phyloP scores from a whole-genome alignment of 2,113 vertebrate genomes.

The Orientallactaga bullata region DNA sequence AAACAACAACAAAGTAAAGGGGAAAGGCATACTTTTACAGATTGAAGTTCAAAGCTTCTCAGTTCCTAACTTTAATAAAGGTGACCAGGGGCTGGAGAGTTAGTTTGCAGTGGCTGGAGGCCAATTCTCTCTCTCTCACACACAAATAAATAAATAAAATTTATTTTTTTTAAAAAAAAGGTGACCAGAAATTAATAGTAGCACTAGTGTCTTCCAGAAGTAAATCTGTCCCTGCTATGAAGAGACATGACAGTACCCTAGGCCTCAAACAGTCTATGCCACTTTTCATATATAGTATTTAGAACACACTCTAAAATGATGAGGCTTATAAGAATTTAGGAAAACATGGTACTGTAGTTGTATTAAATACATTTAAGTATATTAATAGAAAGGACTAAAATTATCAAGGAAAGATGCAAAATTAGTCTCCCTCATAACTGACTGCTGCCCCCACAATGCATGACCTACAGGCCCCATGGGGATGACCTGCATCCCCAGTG shows the following conservation, averaged over 20 bases:
- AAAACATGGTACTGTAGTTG: neutral
- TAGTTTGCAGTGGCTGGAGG: too few species aligned
- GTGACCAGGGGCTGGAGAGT: too few species aligned
- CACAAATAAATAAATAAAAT: too few species aligned
- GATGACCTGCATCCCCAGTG: too few species aligned
- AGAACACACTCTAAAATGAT: neutral
- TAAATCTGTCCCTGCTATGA: neutral
- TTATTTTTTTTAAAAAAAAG: too few species aligned
- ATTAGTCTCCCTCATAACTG: too few species aligned
- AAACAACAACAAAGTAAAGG: neutral
- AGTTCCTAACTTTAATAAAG: neutral
- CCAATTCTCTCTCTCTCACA: too few species aligned
- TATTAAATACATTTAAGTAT: neutral
- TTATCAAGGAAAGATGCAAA: neutral
- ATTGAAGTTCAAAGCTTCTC: neutral
- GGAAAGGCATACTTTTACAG: neutral
- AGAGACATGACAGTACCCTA: neutral
- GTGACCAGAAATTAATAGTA: neutral
- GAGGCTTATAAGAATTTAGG: neutral
- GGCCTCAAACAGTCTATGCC: neutral
- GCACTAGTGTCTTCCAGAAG: neutral
- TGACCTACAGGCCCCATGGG: too few species aligned
- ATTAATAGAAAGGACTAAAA: neutral
- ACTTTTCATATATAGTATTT: neutral
- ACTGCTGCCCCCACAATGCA: too few species aligned